A percentile compares a stretch with the other conserved stretches of the same genome.
These are phyloP conservation scores for Oscheius sp. DNA, from an alignment of 2,888 invertebrate genomes.

Conservation along the genomic window DNA sequence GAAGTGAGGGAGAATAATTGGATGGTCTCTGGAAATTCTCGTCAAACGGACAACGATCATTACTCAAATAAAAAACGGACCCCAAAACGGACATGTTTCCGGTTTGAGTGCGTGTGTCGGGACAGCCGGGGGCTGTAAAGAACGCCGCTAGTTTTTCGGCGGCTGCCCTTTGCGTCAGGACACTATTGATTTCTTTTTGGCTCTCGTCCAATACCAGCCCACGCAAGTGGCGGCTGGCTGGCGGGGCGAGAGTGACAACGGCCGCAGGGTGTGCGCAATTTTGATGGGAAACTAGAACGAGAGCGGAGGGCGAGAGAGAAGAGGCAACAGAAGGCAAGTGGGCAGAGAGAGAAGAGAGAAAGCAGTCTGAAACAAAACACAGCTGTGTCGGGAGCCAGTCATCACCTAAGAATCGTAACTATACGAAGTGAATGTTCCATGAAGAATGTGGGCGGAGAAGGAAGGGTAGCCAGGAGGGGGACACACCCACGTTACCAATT, in stretches of 20 bases:
- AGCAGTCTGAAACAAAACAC: slow-evolving; percentile 38
- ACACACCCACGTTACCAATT: no score
- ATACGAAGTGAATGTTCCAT: no score
- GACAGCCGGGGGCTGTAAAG: slow-evolving; percentile 28
- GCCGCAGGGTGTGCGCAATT: slow-evolving; percentile 27
- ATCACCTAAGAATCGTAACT: no score
- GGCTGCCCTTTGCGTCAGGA: slow-evolving; percentile 37
- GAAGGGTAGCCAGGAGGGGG: no score
- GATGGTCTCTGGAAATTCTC: not conserved
- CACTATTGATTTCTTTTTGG: slow-evolving; percentile 36
- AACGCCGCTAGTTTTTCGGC: slow-evolving; percentile 36
- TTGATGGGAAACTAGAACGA: slow-evolving; percentile 26
- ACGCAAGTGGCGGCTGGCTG: slow-evolving; percentile 24
- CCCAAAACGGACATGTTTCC: slow-evolving; percentile 28
- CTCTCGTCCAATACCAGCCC: slow-evolving; percentile 29
- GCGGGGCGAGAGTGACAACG: slow-evolving; percentile 33
- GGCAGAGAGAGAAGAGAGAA: not conserved
- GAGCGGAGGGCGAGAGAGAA: not conserved
- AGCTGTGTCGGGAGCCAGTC: no score
- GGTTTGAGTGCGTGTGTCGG: slow-evolving; percentile 17
- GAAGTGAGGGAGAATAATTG: not conserved
- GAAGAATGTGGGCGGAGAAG: no score
- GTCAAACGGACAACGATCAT: slow-evolving; percentile 3
- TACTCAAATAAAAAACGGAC: slow-evolving; percentile 18
- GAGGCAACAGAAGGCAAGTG: not conserved